These are phyloP conservation scores for Percina caprodes DNA, from an alignment of 2,113 vertebrate species.

Conservation along the genomic window DNA sequence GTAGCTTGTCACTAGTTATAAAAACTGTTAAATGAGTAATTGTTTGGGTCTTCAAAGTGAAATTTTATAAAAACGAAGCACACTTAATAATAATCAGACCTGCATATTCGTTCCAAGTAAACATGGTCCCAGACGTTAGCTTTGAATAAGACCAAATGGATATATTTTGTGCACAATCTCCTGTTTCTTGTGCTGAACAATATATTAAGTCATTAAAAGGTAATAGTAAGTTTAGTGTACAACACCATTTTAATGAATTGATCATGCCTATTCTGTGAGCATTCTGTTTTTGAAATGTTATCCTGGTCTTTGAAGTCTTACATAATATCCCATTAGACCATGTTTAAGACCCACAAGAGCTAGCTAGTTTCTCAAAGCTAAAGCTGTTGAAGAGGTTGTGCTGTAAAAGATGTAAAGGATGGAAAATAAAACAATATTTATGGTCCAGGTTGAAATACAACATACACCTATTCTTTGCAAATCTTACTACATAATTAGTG, in stretches of 20 bases:
- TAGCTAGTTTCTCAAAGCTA: neutral
- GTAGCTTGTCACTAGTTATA: neutral
- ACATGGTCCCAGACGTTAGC: neutral
- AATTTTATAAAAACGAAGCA: neutral
- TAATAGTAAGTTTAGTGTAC: neutral
- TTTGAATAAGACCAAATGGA: neutral
- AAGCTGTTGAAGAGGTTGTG: neutral
- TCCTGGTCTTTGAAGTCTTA: neutral
- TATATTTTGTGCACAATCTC: neutral
- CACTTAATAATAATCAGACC: neutral
- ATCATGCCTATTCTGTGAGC: neutral
- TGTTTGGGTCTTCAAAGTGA: neutral
- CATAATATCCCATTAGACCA: neutral
- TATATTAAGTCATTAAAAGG: neutral
- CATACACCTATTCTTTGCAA: neutral
- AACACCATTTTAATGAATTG: neutral
- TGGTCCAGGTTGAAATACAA: neutral
- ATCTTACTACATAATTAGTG: neutral
- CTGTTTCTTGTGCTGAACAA: neutral
- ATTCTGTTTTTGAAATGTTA: neutral
- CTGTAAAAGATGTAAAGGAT: conserved; percentile 12
- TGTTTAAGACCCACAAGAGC: neutral
- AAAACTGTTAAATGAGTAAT: neutral
- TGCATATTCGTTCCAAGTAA: neutral
- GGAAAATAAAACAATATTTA: neutral